phyloP scores from a whole-genome alignment of 2,113 vertebrate species.

The Lepisosteus oculatus region DNA sequence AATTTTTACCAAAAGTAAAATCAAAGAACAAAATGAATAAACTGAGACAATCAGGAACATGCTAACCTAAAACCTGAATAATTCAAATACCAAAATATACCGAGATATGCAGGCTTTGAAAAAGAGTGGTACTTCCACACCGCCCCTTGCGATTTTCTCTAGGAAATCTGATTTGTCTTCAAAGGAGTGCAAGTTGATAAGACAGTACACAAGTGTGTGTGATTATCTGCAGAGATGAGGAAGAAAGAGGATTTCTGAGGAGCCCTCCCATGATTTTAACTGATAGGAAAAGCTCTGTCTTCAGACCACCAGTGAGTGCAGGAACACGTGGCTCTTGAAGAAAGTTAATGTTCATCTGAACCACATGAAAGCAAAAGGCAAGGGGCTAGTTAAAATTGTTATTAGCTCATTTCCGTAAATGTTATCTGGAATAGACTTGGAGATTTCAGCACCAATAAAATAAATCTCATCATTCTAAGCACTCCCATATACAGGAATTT shows the following conservation, averaged over 20 bases:
- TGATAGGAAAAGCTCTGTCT: background rate
- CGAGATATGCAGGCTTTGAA: no score
- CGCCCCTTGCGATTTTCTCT: no score
- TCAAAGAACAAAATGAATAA: background rate
- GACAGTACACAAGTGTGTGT: background rate
- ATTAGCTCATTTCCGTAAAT: background rate
- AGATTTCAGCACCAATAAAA: background rate
- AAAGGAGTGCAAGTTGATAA: background rate
- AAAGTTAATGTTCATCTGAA: background rate
- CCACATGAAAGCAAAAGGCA: background rate
- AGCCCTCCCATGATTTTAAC: background rate
- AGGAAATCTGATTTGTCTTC: background rate
- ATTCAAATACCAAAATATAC: no score
- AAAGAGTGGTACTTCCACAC: no score
- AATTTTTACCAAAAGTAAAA: background rate
- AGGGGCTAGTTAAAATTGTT: background rate
- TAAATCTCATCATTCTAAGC: background rate
- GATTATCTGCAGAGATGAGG: background rate
- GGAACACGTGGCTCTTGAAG: background rate
- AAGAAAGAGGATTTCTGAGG: background rate
- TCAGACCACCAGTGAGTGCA: background rate
- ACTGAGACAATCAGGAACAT: background rate
- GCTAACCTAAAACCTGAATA: background rate
- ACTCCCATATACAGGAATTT: background rate
- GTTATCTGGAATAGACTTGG: background rate